Evolutionary conservation across 2,797 vertebrate genomes (phyloP).

Genomic region (Anguilla obscura): DNA sequence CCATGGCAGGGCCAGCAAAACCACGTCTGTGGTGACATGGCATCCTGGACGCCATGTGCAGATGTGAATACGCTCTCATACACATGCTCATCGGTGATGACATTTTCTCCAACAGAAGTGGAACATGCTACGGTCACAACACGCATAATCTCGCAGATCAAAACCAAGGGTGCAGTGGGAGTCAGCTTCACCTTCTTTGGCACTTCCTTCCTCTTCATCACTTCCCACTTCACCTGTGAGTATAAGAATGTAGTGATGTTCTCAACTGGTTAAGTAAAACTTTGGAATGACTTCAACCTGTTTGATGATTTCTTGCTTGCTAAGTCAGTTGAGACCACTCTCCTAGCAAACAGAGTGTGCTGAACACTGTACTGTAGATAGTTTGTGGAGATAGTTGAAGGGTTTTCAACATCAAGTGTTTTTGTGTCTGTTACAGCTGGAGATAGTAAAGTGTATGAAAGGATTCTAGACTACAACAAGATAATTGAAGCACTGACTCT

Average conservation of each 20-base stretch:
- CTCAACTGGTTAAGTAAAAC: neutral
- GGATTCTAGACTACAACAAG: conserved; percentile 92
- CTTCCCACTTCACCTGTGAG: conserved; percentile 98
- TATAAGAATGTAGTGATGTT: conserved; percentile 38
- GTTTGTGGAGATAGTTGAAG: neutral
- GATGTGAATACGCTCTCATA: neutral
- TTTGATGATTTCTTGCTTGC: neutral
- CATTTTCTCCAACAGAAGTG: conserved; percentile 74
- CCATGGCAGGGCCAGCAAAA: neutral
- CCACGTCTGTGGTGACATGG: neutral
- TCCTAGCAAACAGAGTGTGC: neutral
- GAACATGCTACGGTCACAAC: conserved; percentile 94
- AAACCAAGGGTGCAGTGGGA: conserved; percentile 95
- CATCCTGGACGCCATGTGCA: neutral
- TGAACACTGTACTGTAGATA: neutral
- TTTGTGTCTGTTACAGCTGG: conserved; percentile 76
- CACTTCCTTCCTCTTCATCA: conserved; percentile 97
- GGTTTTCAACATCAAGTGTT: neutral
- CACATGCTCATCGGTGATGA: neutral
- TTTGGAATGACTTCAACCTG: neutral
- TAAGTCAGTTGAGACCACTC: neutral
- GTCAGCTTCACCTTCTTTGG: conserved; percentile 92
- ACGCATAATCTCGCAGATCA: conserved; percentile 96
- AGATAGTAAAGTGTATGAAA: conserved; percentile 89
- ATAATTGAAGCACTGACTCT: conserved; percentile 89